Evolutionary conservation across 2,797 vertebrate species (phyloP).

Genomic region (Erethizon dorsatum): DNA sequence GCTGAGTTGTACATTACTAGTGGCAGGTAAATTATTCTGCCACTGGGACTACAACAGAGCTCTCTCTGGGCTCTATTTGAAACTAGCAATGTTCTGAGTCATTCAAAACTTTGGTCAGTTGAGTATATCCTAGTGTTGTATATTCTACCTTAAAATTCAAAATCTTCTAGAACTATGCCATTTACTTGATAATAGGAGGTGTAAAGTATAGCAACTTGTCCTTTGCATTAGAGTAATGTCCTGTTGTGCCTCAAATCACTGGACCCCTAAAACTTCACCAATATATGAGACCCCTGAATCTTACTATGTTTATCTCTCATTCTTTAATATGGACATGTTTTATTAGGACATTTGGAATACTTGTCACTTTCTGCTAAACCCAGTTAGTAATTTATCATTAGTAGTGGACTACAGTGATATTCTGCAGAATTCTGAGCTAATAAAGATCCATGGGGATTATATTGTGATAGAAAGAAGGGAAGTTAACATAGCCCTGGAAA

Average conservation of each 20-base stretch:
- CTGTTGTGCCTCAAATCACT: not conserved
- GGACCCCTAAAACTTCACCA: not conserved
- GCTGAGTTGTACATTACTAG: not conserved
- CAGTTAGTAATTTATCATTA: not conserved
- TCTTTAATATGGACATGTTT: not conserved
- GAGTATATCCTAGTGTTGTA: not conserved
- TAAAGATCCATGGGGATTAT: not conserved
- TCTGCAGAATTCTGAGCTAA: constrained; percentile 10
- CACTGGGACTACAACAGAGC: not conserved
- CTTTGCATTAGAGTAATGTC: constrained; percentile 14
- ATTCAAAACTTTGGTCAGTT: constrained; percentile 29
- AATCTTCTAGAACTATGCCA: not conserved
- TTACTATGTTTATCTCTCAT: not conserved
- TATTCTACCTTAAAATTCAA: constrained; percentile 48
- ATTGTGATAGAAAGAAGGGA: not conserved
- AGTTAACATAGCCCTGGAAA: not conserved
- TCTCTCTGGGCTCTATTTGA: constrained; percentile 52
- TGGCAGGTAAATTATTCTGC: not conserved
- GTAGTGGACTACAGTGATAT: not conserved
- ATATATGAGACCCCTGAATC: not conserved
- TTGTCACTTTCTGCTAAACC: not conserved
- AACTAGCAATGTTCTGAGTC: constrained; percentile 61
- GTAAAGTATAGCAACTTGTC: not conserved
- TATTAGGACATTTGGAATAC: not conserved
- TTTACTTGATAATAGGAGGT: constrained; percentile 5